Base-by-base conservation (phyloP, 2,888 invertebrate genomes). In the Phragmatobia fuliginosa region DNA sequence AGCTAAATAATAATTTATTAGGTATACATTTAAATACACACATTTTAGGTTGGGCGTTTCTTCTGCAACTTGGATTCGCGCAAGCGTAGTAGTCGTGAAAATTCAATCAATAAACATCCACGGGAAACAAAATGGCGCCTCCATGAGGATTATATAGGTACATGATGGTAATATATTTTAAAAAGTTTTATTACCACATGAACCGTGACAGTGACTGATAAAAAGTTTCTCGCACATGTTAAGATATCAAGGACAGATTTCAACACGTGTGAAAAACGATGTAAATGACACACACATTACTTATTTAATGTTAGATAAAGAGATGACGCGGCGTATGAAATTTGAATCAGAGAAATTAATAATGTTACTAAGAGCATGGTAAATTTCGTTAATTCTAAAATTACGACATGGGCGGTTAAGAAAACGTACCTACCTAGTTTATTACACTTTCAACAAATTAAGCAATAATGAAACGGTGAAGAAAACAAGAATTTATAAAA, bases 91-190 rank as follows among this genome's bases (percentile, higher is more conserved):
- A 10, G 49, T 45, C 4, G n/a, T 33, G 31, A 64, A 36, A 62
- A 32, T 63, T 36, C 36, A 49, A 68, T 68, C 68, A 64, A 68
- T 68, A 68, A 62, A 36, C 14, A 36, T 31, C 18, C n/a, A 31
- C 2, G 16, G 31, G 25, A 21, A 16, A 45, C 68, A 68, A 68
- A 68, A 68, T 68, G 68, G 68, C 68, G 62, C 1, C 38, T 5
- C n/a, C 45, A 41, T 32, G 5, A n/a, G 0, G 7, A 28, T 1
- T 56, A 14, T n/a, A n/a, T n/a, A n/a, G n/a, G n/a, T n/a, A n/a
- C n/a, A n/a, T n/a, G n/a, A 56, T 28, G n/a, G 16, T n/a, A 5
- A 7, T n/a, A 11, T 21, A 1, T 2, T 38, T 18, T 8, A 0
- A 5, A 41, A 5, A 41, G 10, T 28, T 62, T 16, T 31, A 11